A percentile compares a stretch with the other conserved stretches of the same genome.
Conservation (phyloP, 1,140 invertebrate genomes). For the Aphelinus atriplicis region DNA sequence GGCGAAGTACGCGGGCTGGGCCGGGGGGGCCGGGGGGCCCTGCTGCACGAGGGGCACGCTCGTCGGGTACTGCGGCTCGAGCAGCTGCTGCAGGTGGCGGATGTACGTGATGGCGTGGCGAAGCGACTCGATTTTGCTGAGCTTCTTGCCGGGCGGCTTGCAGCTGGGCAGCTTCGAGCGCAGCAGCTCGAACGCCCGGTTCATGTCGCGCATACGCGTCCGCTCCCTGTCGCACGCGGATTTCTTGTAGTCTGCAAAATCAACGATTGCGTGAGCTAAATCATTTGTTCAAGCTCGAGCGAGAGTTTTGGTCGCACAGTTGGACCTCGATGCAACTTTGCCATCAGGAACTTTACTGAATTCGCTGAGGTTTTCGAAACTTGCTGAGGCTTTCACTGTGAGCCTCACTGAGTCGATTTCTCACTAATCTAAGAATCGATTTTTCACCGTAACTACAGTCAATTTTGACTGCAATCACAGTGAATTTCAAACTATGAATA, state of each 20-base stretch:
- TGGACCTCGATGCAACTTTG: no score
- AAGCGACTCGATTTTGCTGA: constrained; percentile 87
- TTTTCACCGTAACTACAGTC: no score
- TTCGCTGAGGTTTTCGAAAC: no score
- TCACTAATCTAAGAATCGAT: no score
- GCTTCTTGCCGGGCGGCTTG: constrained; percentile 88
- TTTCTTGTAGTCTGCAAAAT: constrained; percentile 78
- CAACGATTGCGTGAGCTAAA: no score
- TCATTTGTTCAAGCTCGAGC: no score
- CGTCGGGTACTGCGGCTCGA: constrained; percentile 63
- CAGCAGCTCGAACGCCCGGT: constrained; percentile 82
- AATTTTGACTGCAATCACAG: no score
- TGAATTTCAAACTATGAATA: no score
- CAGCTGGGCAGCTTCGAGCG: constrained; percentile 80
- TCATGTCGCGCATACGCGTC: constrained; percentile 89
- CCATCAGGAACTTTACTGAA: no score
- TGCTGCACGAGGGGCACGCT: constrained; percentile 50
- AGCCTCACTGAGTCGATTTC: no score
- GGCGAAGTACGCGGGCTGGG: constrained; percentile 37
- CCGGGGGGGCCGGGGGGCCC: constrained; percentile 8
- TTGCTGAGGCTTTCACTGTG: no score
- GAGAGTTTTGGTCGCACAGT: no score
- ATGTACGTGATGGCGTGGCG: constrained; percentile 86
- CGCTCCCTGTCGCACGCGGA: constrained; percentile 87
- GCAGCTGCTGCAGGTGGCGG: constrained; percentile 75